Evolutionary conservation across 2,113 vertebrate species (phyloP).

Genomic region (Corvus hawaiiensis): DNA sequence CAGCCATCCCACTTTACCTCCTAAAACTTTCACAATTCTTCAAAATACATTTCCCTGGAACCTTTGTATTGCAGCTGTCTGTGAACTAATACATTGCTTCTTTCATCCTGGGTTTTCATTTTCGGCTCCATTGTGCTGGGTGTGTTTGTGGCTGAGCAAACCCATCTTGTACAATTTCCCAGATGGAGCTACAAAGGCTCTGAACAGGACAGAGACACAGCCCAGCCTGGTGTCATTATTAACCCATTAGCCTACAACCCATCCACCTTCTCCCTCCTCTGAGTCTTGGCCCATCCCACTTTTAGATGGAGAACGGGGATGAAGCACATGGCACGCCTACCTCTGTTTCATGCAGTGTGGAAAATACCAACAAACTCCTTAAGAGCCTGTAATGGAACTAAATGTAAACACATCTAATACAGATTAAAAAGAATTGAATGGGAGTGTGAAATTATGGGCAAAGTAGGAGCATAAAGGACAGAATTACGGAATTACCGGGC

Average conservation of each 20-base stretch:
- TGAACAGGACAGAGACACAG: background rate
- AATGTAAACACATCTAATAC: background rate
- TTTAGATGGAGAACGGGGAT: background rate
- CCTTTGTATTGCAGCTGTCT: background rate
- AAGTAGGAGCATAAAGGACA: background rate
- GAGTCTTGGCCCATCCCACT: background rate
- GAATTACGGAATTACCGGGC: background rate
- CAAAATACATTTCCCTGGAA: background rate
- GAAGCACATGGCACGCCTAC: background rate
- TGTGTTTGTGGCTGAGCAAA: conserved; percentile 34
- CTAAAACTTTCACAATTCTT: conserved; percentile 34
- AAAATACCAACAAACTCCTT: background rate
- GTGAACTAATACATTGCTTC: background rate
- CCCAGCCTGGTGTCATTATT: background rate
- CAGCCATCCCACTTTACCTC: background rate
- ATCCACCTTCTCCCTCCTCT: background rate
- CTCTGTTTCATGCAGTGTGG: background rate
- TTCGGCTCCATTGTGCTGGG: background rate
- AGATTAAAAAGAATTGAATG: background rate
- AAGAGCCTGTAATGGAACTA: background rate
- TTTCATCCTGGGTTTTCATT: conserved; percentile 50
- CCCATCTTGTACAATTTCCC: conserved; percentile 16
- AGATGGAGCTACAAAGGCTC: conserved; percentile 11
- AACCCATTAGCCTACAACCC: background rate
- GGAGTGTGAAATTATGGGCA: background rate